Conservation (phyloP, 2,888 invertebrate genomes). For the Napeogenes inachia region DNA sequence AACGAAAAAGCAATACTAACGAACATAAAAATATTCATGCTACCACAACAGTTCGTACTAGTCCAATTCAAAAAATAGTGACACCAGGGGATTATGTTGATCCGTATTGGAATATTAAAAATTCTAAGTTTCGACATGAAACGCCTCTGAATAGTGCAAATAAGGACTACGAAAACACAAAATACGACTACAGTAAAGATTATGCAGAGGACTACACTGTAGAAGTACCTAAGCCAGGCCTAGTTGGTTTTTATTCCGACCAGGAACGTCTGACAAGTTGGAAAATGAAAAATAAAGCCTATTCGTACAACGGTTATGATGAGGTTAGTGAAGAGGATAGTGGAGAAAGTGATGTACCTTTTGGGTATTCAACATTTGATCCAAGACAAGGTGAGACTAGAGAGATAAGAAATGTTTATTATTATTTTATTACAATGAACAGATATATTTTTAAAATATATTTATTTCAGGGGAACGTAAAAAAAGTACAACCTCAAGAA, state of each 20-base stretch:
- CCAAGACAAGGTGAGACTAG: constrained; percentile 52
- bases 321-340: constrained; percentile 45
- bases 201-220: constrained; percentile 52
- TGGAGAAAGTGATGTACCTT: constrained; percentile 40
- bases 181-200: constrained; percentile 46
- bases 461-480: constrained; percentile 33
- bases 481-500: constrained; percentile 23
- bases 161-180: constrained; percentile 29
- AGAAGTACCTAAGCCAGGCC: constrained; percentile 62
- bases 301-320: constrained; percentile 35
- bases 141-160: constrained; percentile 24
- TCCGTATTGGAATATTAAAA: constrained; percentile 68
- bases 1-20: constrained; percentile 40
- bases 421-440: background rate
- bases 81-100: constrained; percentile 50
- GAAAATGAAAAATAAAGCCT: constrained; percentile 37
- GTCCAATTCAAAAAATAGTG: constrained; percentile 40
- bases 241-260: constrained; percentile 64
- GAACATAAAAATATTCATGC: constrained; percentile 35
- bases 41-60: constrained; percentile 32
- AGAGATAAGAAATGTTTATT: background rate
- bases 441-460: background rate
- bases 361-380: constrained; percentile 61
- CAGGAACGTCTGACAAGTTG: constrained; percentile 41
- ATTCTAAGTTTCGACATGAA: constrained; percentile 42